A percentile compares a stretch with the other conserved stretches of the same genome.
Conservation (phyloP, 2,888 invertebrate species). For the Crocallis elinguaria region DNA sequence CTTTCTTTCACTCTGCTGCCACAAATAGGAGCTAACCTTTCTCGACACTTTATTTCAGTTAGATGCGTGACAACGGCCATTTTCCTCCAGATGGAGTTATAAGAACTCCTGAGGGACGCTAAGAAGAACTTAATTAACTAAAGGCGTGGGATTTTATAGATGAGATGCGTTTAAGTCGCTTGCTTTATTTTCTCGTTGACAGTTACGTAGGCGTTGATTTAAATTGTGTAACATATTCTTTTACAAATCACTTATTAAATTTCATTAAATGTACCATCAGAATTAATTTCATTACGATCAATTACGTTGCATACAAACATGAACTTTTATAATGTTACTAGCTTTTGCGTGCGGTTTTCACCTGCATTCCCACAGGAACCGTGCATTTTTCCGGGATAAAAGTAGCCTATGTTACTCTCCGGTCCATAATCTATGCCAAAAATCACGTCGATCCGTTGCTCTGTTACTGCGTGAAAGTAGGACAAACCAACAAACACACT, state of each 20-base stretch:
- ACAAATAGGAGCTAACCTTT: not conserved
- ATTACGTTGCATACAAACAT: too few species aligned
- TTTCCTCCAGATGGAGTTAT: constrained; percentile 54
- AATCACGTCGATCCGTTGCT: too few species aligned
- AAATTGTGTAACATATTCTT: not conserved
- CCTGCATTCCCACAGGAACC: too few species aligned
- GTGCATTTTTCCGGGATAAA: too few species aligned
- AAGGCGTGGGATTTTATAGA: constrained; percentile 44
- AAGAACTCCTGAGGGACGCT: constrained; percentile 45
- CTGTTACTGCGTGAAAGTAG: too few species aligned
- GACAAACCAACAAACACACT: too few species aligned
- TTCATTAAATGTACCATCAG: not conserved
- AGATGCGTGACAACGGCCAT: constrained; percentile 59
- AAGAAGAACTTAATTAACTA: constrained; percentile 53
- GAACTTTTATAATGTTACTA: too few species aligned
- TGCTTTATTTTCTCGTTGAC: not conserved
- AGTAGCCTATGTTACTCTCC: too few species aligned
- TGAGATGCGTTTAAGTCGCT: constrained; percentile 18
- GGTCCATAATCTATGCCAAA: too few species aligned
- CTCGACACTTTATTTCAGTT: constrained; percentile 36
- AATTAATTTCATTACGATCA: not conserved
- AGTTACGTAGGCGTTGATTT: not conserved
- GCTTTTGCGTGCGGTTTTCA: too few species aligned
- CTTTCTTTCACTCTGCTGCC: not conserved
- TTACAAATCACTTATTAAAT: not conserved